These are phyloP conservation scores for Pimephales promelas DNA, from an alignment of 2,113 vertebrate species.

Conservation along the genomic window DNA sequence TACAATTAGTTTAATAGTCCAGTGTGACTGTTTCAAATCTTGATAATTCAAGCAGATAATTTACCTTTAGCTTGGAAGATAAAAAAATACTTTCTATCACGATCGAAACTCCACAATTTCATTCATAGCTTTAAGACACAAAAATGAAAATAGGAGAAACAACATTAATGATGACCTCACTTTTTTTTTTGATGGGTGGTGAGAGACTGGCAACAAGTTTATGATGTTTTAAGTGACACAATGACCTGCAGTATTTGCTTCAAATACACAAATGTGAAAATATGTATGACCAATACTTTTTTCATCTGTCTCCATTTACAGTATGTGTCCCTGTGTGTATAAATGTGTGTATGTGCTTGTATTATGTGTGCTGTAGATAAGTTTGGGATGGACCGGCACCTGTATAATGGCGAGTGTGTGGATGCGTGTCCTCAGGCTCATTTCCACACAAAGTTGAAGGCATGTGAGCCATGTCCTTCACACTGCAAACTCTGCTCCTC, in stretches of 20 bases:
- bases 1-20: not conserved
- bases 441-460: slow-evolving; percentile 65
- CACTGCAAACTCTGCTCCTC: slow-evolving; percentile 81
- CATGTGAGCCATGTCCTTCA: slow-evolving; percentile 78
- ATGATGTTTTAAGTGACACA: no score
- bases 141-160: not conserved
- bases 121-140: not conserved
- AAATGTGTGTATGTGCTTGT: not conserved
- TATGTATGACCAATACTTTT: no score
- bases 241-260: no score
- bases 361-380: slow-evolving; percentile 74
- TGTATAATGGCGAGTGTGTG: slow-evolving; percentile 78
- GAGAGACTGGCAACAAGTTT: no score
- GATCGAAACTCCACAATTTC: not conserved
- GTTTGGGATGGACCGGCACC: slow-evolving; percentile 75
- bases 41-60: not conserved
- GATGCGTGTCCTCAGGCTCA: slow-evolving; percentile 79
- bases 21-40: not conserved
- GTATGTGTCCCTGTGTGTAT: not conserved
- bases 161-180: not conserved
- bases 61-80: not conserved
- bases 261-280: no score
- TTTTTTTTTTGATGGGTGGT: no score
- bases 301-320: not conserved
- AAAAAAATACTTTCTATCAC: no score